Evolutionary conservation across 2,113 vertebrate species (phyloP), one percentile per base, ranked within the genome.

Genomic region (Pygathrix nemaeus): DNA sequence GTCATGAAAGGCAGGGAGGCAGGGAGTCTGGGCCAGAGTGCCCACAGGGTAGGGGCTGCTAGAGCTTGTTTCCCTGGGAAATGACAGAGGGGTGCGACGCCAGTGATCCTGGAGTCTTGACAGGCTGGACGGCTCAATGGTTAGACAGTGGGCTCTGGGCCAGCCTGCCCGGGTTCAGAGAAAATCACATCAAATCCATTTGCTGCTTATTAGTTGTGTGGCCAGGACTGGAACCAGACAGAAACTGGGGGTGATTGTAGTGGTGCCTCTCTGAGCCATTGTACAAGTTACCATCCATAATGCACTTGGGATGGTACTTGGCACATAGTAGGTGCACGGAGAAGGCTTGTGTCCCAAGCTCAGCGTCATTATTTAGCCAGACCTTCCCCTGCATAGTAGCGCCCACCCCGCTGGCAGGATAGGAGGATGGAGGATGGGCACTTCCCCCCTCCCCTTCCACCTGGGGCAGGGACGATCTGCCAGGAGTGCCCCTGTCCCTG

Each of bases 1-100:
- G 4, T n/a, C 66, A 6, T 4, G 40, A 32, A 2, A 55, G 64
- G 45, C 72, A 8, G 1, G 30, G 64, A 55, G 55, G 45, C 72
- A 6, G 1, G 23, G 64, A 27, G 20, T 50, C 66, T n/a, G 48
- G 30, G 30, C 50, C 87, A 38, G 11, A 25, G 35, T 17, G 6
- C 40, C 20, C 12, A 8, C 1, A 2, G 27, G 64, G 3, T 30
- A 35, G n/a, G 43, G 8, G 1, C 55, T 90, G 25, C 11, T 9
- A 12, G 68, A 66, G n/a, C 25, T 38, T 17, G 5, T 45, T 59
- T n/a, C 43, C 43, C 57, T n/a, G 20, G 68, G 38, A 50, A 55
- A 18, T 0, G 1, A 5, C 16, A 32, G 5, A 80, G 75, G 73
- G 35, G 3, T 5, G 1, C 9, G 4, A 18, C 1, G 3, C 5